These are phyloP conservation scores for Antheraea pernyi DNA, from an alignment of 1,140 invertebrate species.

Conservation along the genomic window DNA sequence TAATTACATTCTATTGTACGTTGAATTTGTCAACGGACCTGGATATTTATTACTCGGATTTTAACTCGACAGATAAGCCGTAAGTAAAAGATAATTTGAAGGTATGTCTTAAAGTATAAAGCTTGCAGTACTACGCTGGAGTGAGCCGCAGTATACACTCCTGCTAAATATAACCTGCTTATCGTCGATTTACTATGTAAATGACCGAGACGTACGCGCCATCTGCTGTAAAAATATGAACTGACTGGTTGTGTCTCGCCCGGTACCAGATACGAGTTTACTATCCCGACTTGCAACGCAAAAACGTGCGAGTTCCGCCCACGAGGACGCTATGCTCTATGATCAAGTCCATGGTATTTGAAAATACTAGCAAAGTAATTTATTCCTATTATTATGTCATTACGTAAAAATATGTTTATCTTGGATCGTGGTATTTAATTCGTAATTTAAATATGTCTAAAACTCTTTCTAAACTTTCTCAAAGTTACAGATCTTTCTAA, in stretches of 20 bases:
- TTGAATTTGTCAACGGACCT: too few species aligned
- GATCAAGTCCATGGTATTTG: neutral
- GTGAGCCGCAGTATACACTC: constrained; percentile 54
- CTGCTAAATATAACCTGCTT: constrained; percentile 75
- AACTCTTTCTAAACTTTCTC: too few species aligned
- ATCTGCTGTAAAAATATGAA: constrained; percentile 66
- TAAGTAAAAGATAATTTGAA: neutral
- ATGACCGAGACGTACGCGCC: constrained; percentile 66
- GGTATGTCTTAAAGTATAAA: neutral
- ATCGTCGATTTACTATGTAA: constrained; percentile 74
- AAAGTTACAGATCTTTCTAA: too few species aligned
- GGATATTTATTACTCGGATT: too few species aligned
- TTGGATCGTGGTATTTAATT: too few species aligned
- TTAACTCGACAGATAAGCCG: neutral
- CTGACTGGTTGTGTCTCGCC: constrained; percentile 40
- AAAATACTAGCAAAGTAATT: neutral
- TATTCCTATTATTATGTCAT: neutral
- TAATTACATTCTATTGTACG: too few species aligned
- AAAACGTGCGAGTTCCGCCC: constrained; percentile 56
- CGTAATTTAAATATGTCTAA: too few species aligned
- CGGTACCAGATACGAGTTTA: constrained; percentile 43
- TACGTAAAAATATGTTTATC: neutral
- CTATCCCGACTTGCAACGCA: constrained; percentile 35
- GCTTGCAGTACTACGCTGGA: constrained; percentile 25
- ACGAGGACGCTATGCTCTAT: constrained; percentile 19